Conservation (phyloP, 2,113 vertebrate genomes). For the Coregonus clupeaformis region DNA sequence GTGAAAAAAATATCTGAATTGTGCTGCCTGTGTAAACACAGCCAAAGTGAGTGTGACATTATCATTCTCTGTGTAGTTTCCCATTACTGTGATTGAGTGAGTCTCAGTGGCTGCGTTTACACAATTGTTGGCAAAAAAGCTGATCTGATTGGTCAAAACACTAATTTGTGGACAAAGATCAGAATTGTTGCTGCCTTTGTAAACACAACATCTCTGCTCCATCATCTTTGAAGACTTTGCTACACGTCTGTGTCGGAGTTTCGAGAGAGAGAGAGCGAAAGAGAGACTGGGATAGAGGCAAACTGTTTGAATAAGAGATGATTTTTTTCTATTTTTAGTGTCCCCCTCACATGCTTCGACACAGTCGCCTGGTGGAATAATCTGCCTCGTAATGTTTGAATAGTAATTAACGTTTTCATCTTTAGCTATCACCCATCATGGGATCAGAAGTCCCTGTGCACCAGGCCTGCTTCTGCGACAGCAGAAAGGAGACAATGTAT, state of each 20-base stretch:
- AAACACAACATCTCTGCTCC: conserved; percentile 12
- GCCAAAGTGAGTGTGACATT: conserved; percentile 27
- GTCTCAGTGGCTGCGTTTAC: conserved; percentile 11
- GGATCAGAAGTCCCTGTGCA: conserved; percentile 57
- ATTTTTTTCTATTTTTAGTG: conserved; percentile 64
- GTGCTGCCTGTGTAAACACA: too few species aligned
- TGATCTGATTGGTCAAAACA: too few species aligned
- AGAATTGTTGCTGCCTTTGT: too few species aligned
- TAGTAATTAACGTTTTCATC: conserved; percentile 64
- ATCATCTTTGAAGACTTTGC: conserved; percentile 72
- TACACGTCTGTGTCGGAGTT: conserved; percentile 48
- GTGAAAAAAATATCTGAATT: too few species aligned
- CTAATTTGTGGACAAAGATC: too few species aligned
- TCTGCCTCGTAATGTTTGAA: conserved; percentile 58
- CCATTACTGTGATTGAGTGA: conserved; percentile 42
- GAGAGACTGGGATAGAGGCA: conserved; percentile 30
- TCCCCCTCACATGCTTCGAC: conserved; percentile 48
- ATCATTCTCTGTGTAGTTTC: conserved; percentile 50
- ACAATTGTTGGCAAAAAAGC: too few species aligned
- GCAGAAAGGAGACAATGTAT: conserved; percentile 47
- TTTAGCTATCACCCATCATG: conserved; percentile 65
- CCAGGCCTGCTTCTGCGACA: conserved; percentile 39
- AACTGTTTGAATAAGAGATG: conserved; percentile 60
- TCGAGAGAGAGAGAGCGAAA: conserved; percentile 11
- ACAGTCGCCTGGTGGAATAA: conserved; percentile 56